A percentile compares a stretch with the other conserved stretches of the same genome.
Evolutionary conservation across 2,888 invertebrate genomes (phyloP).

Genomic region (Ganaspis brasiliensis): DNA sequence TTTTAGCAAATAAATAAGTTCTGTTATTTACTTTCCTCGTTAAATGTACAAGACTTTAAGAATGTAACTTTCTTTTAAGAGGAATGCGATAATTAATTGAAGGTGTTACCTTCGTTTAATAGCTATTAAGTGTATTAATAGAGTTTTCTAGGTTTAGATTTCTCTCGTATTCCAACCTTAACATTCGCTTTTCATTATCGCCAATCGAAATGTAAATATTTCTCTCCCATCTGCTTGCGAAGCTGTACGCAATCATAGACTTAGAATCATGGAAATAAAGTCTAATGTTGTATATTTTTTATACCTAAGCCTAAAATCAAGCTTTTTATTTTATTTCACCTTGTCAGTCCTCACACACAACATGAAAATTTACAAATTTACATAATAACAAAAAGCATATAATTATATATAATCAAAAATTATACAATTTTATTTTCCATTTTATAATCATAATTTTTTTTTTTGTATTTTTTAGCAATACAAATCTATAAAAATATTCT

Average conservation of each 20-base stretch:
- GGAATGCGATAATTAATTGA: slow-evolving; percentile 24
- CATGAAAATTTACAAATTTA: slow-evolving; percentile 15
- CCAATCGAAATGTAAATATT: slow-evolving; percentile 77
- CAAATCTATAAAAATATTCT: too few relatives aligned
- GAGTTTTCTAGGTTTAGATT: slow-evolving; percentile 55
- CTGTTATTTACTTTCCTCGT: slow-evolving; percentile 20
- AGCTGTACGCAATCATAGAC: slow-evolving; percentile 63
- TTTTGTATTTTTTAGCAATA: too few relatives aligned
- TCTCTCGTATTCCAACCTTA: slow-evolving; percentile 56
- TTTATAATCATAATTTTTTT: slow-evolving; percentile 41
- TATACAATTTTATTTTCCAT: slow-evolving; percentile 19
- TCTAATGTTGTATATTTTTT: slow-evolving; percentile 78
- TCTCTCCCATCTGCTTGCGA: slow-evolving; percentile 61
- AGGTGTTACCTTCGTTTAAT: slow-evolving; percentile 41
- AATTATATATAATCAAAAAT: too few relatives aligned
- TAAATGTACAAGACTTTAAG: not conserved
- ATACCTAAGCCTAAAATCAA: slow-evolving; percentile 62
- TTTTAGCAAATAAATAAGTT: slow-evolving; percentile 22
- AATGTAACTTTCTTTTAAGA: slow-evolving; percentile 12
- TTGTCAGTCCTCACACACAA: not conserved
- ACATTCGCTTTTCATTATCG: slow-evolving; percentile 58
- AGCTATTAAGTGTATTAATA: slow-evolving; percentile 59
- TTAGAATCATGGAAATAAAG: slow-evolving; percentile 75
- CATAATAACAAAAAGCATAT: too few relatives aligned
- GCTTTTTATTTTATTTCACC: slow-evolving; percentile 31